Evolutionary conservation across 23 tunicate genomes (phyloP).

Genomic region (Oikopleura vanhoeffeni): DNA sequence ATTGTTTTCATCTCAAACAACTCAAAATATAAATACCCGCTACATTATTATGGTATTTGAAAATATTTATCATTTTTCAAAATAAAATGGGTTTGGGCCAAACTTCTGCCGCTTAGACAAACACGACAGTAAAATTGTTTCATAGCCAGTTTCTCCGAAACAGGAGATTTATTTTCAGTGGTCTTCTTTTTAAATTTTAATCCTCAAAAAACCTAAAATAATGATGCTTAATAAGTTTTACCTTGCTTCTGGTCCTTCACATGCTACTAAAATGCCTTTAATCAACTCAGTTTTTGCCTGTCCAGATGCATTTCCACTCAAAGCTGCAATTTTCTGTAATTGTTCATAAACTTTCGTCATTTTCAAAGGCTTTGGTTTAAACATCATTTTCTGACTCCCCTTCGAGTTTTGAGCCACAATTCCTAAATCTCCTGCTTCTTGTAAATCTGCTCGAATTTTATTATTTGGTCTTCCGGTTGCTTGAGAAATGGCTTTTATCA

Average conservation of each 20-base stretch:
- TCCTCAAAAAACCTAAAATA: too few species aligned
- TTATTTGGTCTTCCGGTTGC: constrained; percentile 46
- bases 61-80: too few species aligned
- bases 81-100: too few species aligned
- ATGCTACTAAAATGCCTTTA: constrained; percentile 56
- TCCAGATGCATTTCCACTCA: constrained; percentile 48
- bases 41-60: too few species aligned
- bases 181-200: too few species aligned
- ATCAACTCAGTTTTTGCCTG: constrained; percentile 49
- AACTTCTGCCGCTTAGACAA: too few species aligned
- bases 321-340: constrained; percentile 61
- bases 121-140: too few species aligned
- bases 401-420: constrained; percentile 48
- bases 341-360: constrained; percentile 47
- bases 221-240: too few species aligned
- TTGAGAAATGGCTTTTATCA: constrained; percentile 47
- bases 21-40: too few species aligned
- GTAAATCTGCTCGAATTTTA: constrained; percentile 53
- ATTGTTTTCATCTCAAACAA: too few species aligned
- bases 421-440: constrained; percentile 63
- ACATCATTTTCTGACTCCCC: constrained; percentile 74
- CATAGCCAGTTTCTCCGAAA: too few species aligned
- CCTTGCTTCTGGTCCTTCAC: constrained; percentile 68
- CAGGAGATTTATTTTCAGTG: too few species aligned
- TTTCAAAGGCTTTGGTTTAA: constrained; percentile 56